These are phyloP conservation scores for Trichacis sp. DNA, from an alignment of 2,888 invertebrate genomes.

Conservation along the genomic window DNA sequence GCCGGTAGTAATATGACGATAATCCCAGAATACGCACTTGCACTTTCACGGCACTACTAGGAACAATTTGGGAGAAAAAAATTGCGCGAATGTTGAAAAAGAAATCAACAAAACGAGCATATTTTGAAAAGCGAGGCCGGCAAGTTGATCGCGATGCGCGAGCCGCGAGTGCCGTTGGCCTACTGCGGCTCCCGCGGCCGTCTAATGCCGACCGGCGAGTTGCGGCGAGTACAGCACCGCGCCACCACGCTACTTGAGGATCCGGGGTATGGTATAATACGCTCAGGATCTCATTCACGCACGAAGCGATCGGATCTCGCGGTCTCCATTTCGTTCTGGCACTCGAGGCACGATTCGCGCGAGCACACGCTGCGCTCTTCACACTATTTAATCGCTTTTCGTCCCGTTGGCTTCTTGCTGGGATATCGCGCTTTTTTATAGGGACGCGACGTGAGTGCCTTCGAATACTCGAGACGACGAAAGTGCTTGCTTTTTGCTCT, in stretches of 20 bases:
- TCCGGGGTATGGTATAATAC: conserved; percentile 17
- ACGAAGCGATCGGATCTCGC: conserved; percentile 14
- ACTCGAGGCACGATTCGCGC: conserved; percentile 44
- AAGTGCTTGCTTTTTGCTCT: background rate
- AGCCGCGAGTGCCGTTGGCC: conserved; percentile 66
- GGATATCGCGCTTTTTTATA: background rate
- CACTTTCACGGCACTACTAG: background rate
- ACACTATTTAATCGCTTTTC: conserved; percentile 2
- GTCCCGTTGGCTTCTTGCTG: background rate
- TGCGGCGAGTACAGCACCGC: conserved; percentile 35
- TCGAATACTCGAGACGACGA: background rate
- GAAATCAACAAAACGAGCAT: no score
- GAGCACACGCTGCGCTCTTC: conserved; percentile 8
- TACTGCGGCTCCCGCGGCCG: conserved; percentile 63
- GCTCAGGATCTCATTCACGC: conserved; percentile 31
- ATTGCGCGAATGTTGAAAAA: no score
- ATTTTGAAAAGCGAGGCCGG: background rate
- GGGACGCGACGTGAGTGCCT: background rate
- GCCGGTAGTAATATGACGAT: no score
- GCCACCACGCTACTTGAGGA: conserved; percentile 33
- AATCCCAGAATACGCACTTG: conserved; percentile 12
- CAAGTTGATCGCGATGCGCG: conserved; percentile 45
- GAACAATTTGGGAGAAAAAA: no score
- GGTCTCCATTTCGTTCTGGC: conserved; percentile 45
- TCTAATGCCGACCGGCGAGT: conserved; percentile 50